A percentile compares a stretch with the other conserved stretches of the same genome.
Evolutionary conservation across 2,113 vertebrate genomes (phyloP).

Genomic region (Periophthalmus modestus): DNA sequence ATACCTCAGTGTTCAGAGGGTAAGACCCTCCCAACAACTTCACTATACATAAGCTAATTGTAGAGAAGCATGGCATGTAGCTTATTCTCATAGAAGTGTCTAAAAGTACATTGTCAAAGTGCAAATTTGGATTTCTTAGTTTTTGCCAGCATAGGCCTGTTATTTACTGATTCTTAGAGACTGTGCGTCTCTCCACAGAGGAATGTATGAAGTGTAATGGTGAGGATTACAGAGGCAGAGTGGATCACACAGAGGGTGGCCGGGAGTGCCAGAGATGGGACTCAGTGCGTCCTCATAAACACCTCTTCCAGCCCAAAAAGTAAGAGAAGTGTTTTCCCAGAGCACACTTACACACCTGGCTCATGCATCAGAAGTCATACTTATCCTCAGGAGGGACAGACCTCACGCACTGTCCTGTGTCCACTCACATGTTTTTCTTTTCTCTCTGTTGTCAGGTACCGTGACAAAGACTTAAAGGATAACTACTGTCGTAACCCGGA

Average conservation of each 20-base stretch:
- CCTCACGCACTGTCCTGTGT: constrained; percentile 50
- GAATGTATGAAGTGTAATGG: constrained; percentile 94
- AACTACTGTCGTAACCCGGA: constrained; percentile 98
- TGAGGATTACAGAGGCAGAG: constrained; percentile 87
- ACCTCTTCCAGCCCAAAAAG: constrained; percentile 91
- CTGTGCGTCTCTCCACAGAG: constrained; percentile 74
- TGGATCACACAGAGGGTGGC: constrained; percentile 92
- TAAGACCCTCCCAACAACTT: constrained; percentile 61
- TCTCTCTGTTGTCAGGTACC: constrained; percentile 79
- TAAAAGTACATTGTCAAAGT: not conserved
- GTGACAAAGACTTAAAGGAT: constrained; percentile 93
- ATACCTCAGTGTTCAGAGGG: constrained; percentile 92
- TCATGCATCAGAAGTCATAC: constrained; percentile 39
- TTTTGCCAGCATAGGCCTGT: not conserved
- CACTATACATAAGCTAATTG: not conserved
- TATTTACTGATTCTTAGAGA: not conserved
- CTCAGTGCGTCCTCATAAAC: constrained; percentile 86
- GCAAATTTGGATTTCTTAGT: not conserved
- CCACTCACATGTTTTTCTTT: constrained; percentile 17
- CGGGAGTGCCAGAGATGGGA: constrained; percentile 97
- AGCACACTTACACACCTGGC: constrained; percentile 26
- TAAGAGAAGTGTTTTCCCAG: constrained; percentile 67
- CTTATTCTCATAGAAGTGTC: not conserved
- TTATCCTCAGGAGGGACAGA: constrained; percentile 42
- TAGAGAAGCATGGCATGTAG: constrained; percentile 2